Evolutionary conservation across 2,113 vertebrate genomes (phyloP), one percentile per base, ranked within the genome.

Genomic region (Ammospiza nelsoni): DNA sequence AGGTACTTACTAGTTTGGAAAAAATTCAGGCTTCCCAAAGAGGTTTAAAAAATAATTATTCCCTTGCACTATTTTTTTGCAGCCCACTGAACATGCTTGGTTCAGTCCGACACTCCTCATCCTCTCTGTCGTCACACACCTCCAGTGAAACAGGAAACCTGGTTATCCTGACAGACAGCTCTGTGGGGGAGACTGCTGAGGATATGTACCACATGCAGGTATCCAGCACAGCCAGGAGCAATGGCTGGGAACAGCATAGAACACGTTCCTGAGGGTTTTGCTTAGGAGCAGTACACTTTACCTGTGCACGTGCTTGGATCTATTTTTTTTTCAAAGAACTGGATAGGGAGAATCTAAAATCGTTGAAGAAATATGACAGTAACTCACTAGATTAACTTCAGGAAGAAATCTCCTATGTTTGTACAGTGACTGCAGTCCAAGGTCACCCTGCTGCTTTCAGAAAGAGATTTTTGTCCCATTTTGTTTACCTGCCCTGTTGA

Each of bases 161-260:
- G 39, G 98, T 98, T 96, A 98, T 99, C 92, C 98, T 99, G 94
- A 98, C 98, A 9, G 99, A 99, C 82, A 98, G 98, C 62, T 96
- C 99, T 83, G 96, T 98, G 96, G 98, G 98, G 75, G 99, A 99
- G 97, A 98, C 98, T 67, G 94, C 98, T 3, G 99, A 99, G 91
- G 99, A 99, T 13, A 97, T 98, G 28, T 98, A 98, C 93, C 99
- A 98, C 97, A 99, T 99, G 99, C 99, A 99, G 99, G 99, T 99
- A 97, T 58, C 35, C 75, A 49, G 75, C 69, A 17, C 81, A n/a
- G 57, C 44, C 79, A 18, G 41, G 9, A 35, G 48, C 4, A 0
- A 18, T 15, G 39, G 13, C 11, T 31, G 43, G 39, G 31, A 67
- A 22, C 22, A 41, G 59, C 59, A 15, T 5, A 5, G 29, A 57